Base-by-base conservation (phyloP, 2,888 invertebrate genomes). In the Drosophila borborema region DNA sequence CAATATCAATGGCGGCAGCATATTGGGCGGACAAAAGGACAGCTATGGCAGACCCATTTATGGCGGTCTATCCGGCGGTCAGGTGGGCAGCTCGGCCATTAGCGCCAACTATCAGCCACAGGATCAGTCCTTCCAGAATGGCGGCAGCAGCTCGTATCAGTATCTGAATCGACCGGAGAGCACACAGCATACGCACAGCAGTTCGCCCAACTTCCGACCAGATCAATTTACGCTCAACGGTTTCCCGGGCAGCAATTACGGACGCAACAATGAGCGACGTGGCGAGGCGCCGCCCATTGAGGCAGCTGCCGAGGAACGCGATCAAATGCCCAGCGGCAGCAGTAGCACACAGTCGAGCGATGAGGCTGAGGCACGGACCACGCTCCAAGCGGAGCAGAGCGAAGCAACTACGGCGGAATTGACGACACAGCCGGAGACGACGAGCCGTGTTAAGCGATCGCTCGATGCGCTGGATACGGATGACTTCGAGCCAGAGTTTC, bases 401-500 rank as follows among this genome's bases (percentile, higher is more conserved):
- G 77, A 78, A 38, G 45, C 74, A 8, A 64, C 65, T 48, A 69
- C 76, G 75, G 80, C 74, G 70, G 82, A 72, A 64, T 43, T 71
- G 40, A 80, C 79, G 43, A 80, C 77, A 45, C 71, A 74, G 70
- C 66, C 83, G 53, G 77, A 84, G 14, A 34, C 51, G 34, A 45
- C 63, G 46, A 73, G 77, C 59, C 83, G 87, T 12, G 56, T 70
- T 9, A 91, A 90, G 71, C 85, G 93, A 67, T 91, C 92, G 28
- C 64, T 91, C 20, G 80, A 71, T 18, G 71, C 80, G 58, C 74
- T 71, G 34, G 77, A n/a, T n/a, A n/a, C n/a, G n/a, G n/a, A 81
- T 14, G 85, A 88, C 14, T 76, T 78, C 46, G 93, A 94, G 90
- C 96, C 96, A 20, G 95, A 95, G 20, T 96, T 97, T 91, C 97